Conservation (phyloP, 2,113 vertebrate genomes). For the Hystrix cristata region DNA sequence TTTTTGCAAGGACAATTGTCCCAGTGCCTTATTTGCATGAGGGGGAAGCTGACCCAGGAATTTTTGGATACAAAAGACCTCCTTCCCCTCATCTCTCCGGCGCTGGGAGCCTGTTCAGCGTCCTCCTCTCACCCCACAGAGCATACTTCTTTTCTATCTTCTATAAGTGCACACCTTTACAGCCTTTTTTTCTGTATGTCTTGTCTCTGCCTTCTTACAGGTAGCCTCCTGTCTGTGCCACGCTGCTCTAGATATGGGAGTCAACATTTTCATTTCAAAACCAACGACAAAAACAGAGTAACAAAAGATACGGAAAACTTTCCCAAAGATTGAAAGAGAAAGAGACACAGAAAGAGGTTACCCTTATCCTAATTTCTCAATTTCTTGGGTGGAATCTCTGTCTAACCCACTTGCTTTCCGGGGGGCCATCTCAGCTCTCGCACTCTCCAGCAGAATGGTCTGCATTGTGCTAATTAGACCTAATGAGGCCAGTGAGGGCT, state of each 20-base stretch:
- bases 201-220: rapidly evolving
- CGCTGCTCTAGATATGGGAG: background rate
- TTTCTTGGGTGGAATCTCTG: background rate
- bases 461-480: background rate
- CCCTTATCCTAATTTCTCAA: background rate
- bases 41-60: background rate
- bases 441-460: rapidly evolving
- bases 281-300: background rate
- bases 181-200: background rate
- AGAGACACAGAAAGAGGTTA: background rate
- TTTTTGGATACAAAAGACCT: background rate
- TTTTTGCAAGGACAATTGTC: too few species aligned
- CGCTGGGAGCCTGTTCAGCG: background rate
- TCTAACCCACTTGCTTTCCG: background rate
- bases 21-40: background rate
- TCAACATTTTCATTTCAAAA: background rate
- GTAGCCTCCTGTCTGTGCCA: background rate
- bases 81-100: background rate
- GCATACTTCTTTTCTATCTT: background rate
- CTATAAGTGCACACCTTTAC: background rate
- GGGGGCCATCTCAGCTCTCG: rapidly evolving
- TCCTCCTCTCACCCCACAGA: background rate
- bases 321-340: background rate
- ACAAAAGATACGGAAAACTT: background rate
- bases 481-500: background rate